Base-by-base conservation (phyloP, 2,888 invertebrate species). In the Beris morrisii region DNA sequence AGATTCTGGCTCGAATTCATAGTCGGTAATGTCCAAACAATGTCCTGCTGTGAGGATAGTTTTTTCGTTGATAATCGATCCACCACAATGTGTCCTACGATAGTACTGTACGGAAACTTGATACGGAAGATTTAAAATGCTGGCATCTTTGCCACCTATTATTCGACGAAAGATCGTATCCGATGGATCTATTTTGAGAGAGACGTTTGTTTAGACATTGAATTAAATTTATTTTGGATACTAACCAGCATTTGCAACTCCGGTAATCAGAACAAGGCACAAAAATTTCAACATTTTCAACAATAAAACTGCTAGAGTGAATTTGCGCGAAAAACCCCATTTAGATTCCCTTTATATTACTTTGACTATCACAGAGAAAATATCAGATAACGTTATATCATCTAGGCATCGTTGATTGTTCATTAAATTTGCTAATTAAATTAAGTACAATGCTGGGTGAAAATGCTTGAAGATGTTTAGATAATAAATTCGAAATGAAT, bases 41-140 rank as follows among this genome's bases (percentile, higher is more conserved):
- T 85, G 85, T 3, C 84, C 85, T 12, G 85, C 85, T 1, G 85
- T 85, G 3, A 85, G 58, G 1, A 83, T 77, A 54, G 83, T 81
- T 56, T 82, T 77, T 28, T 73, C 71, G 32, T 79, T 79, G 22
- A 85, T 75, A n/a, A 85, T 81, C 6, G 82, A 72, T 0, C 83
- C 85, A 0, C 85, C 84, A 69, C 85, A 85, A 0, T 77, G 73
- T 67, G 84, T 84, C 0, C 76, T 72, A 1, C 79, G 81, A 31
- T 77, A 71, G 32, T 61, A 67, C 12, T 45, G 57, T 7, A 70
- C 32, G 0, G 68, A 52, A 5, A 64, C 64, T 68, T 69, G 68
- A 61, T 64, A 68, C 22, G 69, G 69, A 30, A 56, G 50, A 38
- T 69, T 57, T 31, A 67, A 31, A 50, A 69, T 69, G 2, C 55